phyloP scores from a whole-genome alignment of 2,888 invertebrate species.

The Dascillus cervinus region DNA sequence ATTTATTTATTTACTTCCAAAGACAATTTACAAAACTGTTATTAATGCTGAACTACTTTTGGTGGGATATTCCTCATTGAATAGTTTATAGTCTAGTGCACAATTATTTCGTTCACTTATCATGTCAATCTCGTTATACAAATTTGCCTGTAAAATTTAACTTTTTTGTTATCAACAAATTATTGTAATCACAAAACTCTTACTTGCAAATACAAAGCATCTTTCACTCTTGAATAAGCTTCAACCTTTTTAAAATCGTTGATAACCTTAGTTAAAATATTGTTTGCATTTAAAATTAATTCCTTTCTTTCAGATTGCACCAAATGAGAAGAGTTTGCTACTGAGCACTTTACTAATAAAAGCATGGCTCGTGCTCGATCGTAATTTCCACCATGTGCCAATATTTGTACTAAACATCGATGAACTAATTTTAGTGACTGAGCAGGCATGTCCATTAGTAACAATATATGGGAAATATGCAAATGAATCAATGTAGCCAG shows the following conservation, averaged over 20 bases:
- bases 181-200: slow-evolving; percentile 14
- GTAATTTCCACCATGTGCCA: slow-evolving; percentile 74
- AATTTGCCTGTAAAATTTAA: slow-evolving; percentile 51
- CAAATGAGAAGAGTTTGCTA: slow-evolving; percentile 53
- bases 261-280: slow-evolving; percentile 59
- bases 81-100: slow-evolving; percentile 70
- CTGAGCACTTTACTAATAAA: slow-evolving; percentile 69
- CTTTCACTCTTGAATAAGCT: slow-evolving; percentile 67
- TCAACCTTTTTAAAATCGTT: slow-evolving; percentile 66
- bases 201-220: slow-evolving; percentile 64
- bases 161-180: slow-evolving; percentile 2
- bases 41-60: slow-evolving; percentile 50
- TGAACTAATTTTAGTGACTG: slow-evolving; percentile 67
- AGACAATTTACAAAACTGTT: slow-evolving; percentile 44
- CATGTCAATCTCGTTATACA: slow-evolving; percentile 68
- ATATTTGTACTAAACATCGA: slow-evolving; percentile 51
- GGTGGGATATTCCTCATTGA: slow-evolving; percentile 64
- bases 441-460: slow-evolving; percentile 66
- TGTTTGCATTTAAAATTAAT: slow-evolving; percentile 50
- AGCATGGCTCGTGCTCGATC: slow-evolving; percentile 73
- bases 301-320: slow-evolving; percentile 44
- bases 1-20: neutral
- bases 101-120: slow-evolving; percentile 69
- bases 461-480: slow-evolving; percentile 70
- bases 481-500: slow-evolving; percentile 67